phyloP scores from a whole-genome alignment of 1,140 invertebrate species.

The Polyergus mexicanus region DNA sequence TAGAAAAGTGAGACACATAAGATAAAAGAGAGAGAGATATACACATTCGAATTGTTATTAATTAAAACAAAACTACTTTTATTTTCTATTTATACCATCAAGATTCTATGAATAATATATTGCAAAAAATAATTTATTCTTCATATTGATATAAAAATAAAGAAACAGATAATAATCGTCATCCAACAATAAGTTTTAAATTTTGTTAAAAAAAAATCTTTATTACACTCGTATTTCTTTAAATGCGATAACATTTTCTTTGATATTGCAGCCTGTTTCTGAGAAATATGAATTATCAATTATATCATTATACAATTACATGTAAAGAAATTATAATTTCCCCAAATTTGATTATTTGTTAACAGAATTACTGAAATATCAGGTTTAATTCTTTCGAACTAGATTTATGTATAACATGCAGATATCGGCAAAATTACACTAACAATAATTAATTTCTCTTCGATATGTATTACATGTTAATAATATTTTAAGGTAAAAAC shows the following conservation, averaged over 20 bases:
- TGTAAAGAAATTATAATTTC: background rate
- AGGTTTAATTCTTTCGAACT: background rate
- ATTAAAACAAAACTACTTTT: background rate
- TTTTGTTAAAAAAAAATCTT: background rate
- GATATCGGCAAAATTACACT: background rate
- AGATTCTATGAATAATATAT: background rate
- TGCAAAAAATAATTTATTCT: background rate
- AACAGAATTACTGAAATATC: conserved; percentile 2
- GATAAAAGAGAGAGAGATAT: background rate
- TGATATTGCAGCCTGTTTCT: background rate
- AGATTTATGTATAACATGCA: background rate
- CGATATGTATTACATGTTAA: background rate
- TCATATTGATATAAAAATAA: background rate
- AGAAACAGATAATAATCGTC: background rate
- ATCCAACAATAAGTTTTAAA: no score
- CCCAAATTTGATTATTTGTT: background rate
- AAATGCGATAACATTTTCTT: conserved; percentile 3
- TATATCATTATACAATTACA: background rate
- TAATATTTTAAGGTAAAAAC: conserved; percentile 28
- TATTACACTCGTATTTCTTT: background rate
- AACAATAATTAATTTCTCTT: background rate
- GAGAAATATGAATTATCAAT: background rate
- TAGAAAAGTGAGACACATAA: background rate
- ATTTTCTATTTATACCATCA: background rate
- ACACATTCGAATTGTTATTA: conserved; percentile 8